These are phyloP conservation scores for Zingel zingel DNA, from an alignment of 2,113 vertebrate genomes.

Conservation along the genomic window DNA sequence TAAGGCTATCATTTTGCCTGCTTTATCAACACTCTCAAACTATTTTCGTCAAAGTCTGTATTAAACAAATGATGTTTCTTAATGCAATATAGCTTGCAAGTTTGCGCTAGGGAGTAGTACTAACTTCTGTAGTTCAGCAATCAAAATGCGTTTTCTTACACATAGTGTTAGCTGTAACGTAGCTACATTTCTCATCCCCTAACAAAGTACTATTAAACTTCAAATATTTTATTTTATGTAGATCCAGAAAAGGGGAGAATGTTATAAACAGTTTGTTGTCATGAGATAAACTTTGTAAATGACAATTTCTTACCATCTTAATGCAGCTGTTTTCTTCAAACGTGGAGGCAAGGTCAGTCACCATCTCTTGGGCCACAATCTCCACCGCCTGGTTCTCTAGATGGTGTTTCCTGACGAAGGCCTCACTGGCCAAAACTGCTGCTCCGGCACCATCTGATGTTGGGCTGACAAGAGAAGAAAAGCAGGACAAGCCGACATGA, in stretches of 20 bases:
- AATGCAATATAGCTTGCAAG: not conserved
- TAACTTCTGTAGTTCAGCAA: too few relatives aligned
- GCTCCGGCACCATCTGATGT: slow-evolving; percentile 96
- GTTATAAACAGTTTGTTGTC: not conserved
- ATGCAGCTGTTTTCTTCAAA: slow-evolving; percentile 92
- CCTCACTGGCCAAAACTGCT: slow-evolving; percentile 90
- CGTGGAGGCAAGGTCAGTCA: slow-evolving; percentile 89
- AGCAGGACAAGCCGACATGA: not conserved
- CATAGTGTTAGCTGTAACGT: not conserved
- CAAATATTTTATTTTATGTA: not conserved
- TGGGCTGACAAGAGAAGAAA: slow-evolving; percentile 82
- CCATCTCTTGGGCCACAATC: slow-evolving; percentile 96
- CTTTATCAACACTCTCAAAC: not conserved
- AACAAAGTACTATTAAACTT: not conserved
- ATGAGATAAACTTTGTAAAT: not conserved
- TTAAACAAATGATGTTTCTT: not conserved
- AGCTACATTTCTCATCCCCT: not conserved
- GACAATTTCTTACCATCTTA: slow-evolving; percentile 86
- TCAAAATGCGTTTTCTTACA: not conserved
- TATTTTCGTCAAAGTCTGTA: not conserved
- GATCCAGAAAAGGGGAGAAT: not conserved
- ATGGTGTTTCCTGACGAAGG: slow-evolving; percentile 86
- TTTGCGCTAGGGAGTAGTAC: too few relatives aligned
- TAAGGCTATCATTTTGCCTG: not conserved
- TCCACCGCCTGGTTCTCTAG: slow-evolving; percentile 92